These are phyloP conservation scores for Xestobium rufovillosum DNA, from an alignment of 2,888 invertebrate genomes.

Conservation along the genomic window DNA sequence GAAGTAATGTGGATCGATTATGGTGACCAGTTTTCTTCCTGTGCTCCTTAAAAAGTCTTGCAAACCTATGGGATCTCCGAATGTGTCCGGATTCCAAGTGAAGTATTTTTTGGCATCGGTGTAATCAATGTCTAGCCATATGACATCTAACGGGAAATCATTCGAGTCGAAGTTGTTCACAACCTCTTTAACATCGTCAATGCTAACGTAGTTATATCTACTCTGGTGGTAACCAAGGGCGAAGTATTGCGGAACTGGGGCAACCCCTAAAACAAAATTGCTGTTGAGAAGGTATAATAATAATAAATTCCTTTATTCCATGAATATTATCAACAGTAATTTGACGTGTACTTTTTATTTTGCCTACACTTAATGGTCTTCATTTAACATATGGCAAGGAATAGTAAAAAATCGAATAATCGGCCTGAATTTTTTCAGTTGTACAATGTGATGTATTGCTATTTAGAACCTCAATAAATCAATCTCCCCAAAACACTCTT, in stretches of 20 bases:
- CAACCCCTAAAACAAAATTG: conserved; percentile 44
- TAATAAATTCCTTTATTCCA: no score
- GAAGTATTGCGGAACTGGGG: conserved; percentile 80
- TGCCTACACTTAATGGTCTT: no score
- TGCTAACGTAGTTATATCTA: conserved; percentile 95
- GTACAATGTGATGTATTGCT: no score
- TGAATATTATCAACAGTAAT: no score
- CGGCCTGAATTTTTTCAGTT: no score
- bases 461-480: no score
- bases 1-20: conserved; percentile 96
- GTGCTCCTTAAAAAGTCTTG: conserved; percentile 74
- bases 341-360: no score
- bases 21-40: conserved; percentile 83
- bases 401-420: no score
- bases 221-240: conserved; percentile 89
- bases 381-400: no score
- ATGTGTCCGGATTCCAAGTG: conserved; percentile 89
- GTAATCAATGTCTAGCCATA: conserved; percentile 99
- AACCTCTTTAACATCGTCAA: conserved; percentile 80
- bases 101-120: conserved; percentile 90
- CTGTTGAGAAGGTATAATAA: no score
- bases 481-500: no score
- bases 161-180: conserved; percentile 75
- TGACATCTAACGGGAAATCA: conserved; percentile 88
- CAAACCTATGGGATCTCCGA: conserved; percentile 78